Evolutionary conservation across 2,113 vertebrate genomes (phyloP).

Genomic region (Himantopus leucocephalus): DNA sequence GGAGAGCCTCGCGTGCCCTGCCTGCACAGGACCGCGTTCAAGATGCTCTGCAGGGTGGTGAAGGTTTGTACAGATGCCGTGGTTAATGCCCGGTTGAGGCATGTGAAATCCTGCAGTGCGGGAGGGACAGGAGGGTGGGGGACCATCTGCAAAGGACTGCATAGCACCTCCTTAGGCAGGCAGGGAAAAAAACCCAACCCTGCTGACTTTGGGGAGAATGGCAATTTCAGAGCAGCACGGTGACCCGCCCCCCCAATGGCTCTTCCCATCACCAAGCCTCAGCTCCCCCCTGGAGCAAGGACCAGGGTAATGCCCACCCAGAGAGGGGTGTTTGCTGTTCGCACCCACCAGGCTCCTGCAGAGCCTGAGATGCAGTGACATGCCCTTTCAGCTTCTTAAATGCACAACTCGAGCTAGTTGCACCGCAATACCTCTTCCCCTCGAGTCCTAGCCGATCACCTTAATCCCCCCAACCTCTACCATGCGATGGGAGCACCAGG

Average conservation of each 20-base stretch:
- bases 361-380: rapidly evolving
- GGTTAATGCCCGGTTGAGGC: not conserved
- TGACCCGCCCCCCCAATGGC: rapidly evolving
- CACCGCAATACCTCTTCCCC: not conserved
- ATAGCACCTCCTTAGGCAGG: not conserved
- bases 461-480: not conserved
- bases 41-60: not conserved
- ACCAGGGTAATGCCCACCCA: rapidly evolving
- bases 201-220: not conserved
- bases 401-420: rapidly evolving
- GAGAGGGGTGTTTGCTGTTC: not conserved
- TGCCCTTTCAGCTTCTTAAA: not conserved
- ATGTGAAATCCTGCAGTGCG: rapidly evolving
- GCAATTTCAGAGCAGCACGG: rapidly evolving
- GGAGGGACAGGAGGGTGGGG: not conserved
- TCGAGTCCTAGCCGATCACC: not conserved
- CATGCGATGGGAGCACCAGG: rapidly evolving
- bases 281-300: not conserved
- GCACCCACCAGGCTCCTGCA: not conserved
- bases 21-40: rapidly evolving
- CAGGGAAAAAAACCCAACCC: no score
- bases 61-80: not conserved
- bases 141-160: not conserved
- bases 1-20: not conserved
- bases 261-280: not conserved